Conservation (phyloP, 2,113 vertebrate genomes). For the Python bivittatus region DNA sequence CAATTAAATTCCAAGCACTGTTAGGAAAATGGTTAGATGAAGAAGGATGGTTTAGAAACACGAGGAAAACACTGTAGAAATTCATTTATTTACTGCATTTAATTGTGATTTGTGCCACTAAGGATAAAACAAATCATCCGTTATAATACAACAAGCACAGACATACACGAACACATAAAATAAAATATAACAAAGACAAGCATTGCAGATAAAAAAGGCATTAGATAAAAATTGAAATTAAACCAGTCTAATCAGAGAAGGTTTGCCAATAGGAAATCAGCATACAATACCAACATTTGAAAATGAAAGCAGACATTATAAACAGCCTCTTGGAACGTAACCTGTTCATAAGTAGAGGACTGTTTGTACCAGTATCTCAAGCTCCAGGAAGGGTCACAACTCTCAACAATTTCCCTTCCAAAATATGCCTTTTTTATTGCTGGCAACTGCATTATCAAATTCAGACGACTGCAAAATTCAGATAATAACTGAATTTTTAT, state of each 20-base stretch:
- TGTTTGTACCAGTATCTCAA: not conserved
- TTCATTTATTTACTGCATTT: not conserved
- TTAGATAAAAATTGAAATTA: not conserved
- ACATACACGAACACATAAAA: not conserved
- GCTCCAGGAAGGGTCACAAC: not conserved
- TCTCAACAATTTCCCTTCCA: not conserved
- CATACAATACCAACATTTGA: no score
- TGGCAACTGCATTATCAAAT: not conserved
- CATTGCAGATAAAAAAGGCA: not conserved
- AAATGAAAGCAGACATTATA: no score
- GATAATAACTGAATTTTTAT: no score
- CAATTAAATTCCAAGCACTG: not conserved
- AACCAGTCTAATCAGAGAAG: not conserved
- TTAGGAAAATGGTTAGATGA: not conserved
- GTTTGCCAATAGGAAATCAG: not conserved
- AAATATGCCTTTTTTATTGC: not conserved
- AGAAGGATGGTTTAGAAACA: not conserved
- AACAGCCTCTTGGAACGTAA: no score
- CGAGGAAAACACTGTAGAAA: not conserved
- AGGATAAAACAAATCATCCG: no score
- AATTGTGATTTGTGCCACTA: no score
- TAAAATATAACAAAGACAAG: not conserved
- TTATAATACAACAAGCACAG: no score
- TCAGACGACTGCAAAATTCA: not conserved
- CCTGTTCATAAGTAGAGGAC: no score